Percentiles rank a stretch among this genome's conserved stretches.
Evolutionary conservation across 2,888 invertebrate genomes (phyloP).

Genomic region (Congeria kusceri): DNA sequence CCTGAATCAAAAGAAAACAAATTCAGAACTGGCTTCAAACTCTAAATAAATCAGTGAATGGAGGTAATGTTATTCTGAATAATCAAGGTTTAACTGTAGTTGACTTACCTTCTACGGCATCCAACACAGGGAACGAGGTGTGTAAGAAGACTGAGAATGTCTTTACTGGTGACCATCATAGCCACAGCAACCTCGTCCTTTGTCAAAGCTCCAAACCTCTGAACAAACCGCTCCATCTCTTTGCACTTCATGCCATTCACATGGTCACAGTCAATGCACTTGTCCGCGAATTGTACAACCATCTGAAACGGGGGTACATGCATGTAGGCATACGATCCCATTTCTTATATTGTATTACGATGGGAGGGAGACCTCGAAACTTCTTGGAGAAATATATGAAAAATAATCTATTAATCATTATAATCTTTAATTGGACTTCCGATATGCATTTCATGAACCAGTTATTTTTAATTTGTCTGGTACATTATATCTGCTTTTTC

Average conservation of each 20-base stretch:
- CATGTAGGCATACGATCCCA: background rate
- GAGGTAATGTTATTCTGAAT: too few species aligned
- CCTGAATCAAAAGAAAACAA: too few species aligned
- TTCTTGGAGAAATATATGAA: too few species aligned
- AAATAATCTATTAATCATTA: too few species aligned
- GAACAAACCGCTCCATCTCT: constrained; percentile 93
- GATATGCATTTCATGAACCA: background rate
- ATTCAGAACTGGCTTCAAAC: too few species aligned
- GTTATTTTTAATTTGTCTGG: too few species aligned
- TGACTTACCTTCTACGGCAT: constrained; percentile 92
- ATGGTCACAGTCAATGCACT: constrained; percentile 93
- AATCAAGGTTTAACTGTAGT: too few species aligned
- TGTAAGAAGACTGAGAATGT: constrained; percentile 93
- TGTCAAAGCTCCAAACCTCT: constrained; percentile 92
- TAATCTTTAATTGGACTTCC: background rate
- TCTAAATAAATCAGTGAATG: too few species aligned
- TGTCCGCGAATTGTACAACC: constrained; percentile 95
- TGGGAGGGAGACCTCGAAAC: too few species aligned
- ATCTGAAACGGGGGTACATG: constrained; percentile 88
- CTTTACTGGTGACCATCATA: constrained; percentile 92
- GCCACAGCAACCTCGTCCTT: constrained; percentile 92
- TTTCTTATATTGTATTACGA: background rate
- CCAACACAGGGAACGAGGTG: constrained; percentile 98
- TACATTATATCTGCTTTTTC: too few species aligned
- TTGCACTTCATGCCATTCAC: constrained; percentile 88